Evolutionary conservation across 2,113 vertebrate species (phyloP).

Genomic region (Daubentonia madagascariensis): DNA sequence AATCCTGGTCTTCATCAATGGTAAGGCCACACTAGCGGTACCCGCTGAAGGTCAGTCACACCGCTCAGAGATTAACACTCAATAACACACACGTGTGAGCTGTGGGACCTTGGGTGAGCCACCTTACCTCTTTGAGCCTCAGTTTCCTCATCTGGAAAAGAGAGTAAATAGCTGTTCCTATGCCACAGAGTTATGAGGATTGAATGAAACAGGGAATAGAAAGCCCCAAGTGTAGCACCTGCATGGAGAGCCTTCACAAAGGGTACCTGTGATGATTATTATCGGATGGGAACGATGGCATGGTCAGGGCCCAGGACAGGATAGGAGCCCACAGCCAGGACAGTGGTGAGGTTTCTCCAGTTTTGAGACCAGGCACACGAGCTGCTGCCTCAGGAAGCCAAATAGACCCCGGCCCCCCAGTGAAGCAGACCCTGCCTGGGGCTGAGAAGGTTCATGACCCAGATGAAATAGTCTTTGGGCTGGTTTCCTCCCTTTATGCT

Average conservation of each 20-base stretch:
- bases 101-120: not conserved
- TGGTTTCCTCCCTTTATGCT: not conserved
- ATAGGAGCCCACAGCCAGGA: not conserved
- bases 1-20: not conserved
- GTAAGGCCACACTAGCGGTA: not conserved
- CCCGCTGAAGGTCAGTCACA: not conserved
- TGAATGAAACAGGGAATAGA: not conserved
- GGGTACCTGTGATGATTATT: not conserved
- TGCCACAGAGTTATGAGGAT: not conserved
- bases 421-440: not conserved
- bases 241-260: not conserved
- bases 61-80: not conserved
- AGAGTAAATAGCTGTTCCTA: not conserved
- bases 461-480: not conserved
- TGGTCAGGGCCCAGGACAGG: not conserved
- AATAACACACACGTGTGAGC: not conserved
- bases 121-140: not conserved
- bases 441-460: not conserved
- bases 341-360: not conserved
- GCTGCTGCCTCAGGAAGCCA: not conserved
- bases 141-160: conserved; percentile 10
- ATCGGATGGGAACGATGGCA: not conserved
- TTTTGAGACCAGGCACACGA: not conserved
- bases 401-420: not conserved
- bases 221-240: not conserved